Base-by-base conservation (phyloP, 1,140 invertebrate genomes). In the Diuraphis noxia region DNA sequence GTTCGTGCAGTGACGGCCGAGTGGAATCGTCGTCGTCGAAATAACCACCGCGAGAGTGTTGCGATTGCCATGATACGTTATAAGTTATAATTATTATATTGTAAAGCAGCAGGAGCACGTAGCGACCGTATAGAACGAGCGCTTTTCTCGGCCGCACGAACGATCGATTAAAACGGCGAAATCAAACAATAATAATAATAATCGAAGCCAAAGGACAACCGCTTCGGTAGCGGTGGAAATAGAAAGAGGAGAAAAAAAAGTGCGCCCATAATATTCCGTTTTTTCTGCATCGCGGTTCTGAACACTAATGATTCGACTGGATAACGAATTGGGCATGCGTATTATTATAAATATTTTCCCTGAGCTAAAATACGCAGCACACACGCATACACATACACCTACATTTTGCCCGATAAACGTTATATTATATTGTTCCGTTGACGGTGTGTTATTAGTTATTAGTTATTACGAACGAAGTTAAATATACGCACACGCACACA, bases 261-360 rank as follows among this genome's bases (percentile, higher is more conserved):
- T 86, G 30, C 9, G 25, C 34, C 41, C 8, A 40, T 56, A 49
- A 86, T 52, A 36, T 2, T 4, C 13, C 25, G 17, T 86, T 52
- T 63, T 84, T 84, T 46, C 40, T 34, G 10, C 21, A 21, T 86
- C 46, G 86, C 46, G 86, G 13, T 63, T 88, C 49, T 88, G 40
- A 56, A 41, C 8, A 88, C 86, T 88, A 88, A 88, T 88, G 49
- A 63, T 88, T 63, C 36, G 86, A 13, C 19, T 38, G 86, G 36
- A 56, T 88, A 88, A 88, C 49, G 49, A 88, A 63, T 40, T 88
- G 86, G 86, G 49, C 86, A 25, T 63, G 36, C 4, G 49, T 88
- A 63, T 88, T 88, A 88, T 88, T 49, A 86, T 36, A 52, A 72
- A 49, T 49, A 41, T 86, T 49, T 86, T 86, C 34, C 56, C 13